Evolutionary conservation across 2,888 invertebrate genomes (phyloP).

Genomic region (Psylliodes chrysocephalus): DNA sequence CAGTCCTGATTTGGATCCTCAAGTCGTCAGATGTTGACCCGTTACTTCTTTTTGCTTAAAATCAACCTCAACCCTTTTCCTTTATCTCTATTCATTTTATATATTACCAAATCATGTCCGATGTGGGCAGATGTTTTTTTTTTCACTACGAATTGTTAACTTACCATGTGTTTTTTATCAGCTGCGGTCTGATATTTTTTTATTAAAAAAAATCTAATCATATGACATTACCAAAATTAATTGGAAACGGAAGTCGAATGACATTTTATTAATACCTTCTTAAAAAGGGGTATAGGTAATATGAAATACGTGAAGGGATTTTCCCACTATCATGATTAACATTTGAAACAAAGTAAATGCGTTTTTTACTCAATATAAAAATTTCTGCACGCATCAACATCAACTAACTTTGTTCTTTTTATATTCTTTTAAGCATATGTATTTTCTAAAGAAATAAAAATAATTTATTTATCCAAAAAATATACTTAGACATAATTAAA

Average conservation of each 20-base stretch:
- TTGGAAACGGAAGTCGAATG: slow-evolving; percentile 24
- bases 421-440: too few species aligned
- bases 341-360: too few species aligned
- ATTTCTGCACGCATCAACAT: too few species aligned
- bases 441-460: too few species aligned
- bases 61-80: slow-evolving; percentile 57
- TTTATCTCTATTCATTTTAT: slow-evolving; percentile 58
- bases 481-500: too few species aligned
- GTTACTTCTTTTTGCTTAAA: slow-evolving; percentile 60
- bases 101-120: slow-evolving; percentile 62
- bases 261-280: slow-evolving; percentile 13
- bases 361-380: too few species aligned
- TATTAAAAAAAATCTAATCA: slow-evolving; percentile 29
- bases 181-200: slow-evolving; percentile 52
- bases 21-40: slow-evolving; percentile 60
- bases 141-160: slow-evolving; percentile 56
- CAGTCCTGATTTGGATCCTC: slow-evolving; percentile 61
- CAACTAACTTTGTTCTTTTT: too few species aligned
- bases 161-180: slow-evolving; percentile 61
- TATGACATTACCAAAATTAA: slow-evolving; percentile 30
- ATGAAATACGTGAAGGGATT: too few species aligned
- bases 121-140: slow-evolving; percentile 59
- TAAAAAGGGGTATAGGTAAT: background rate
- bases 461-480: too few species aligned
- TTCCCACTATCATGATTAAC: too few species aligned